Conservation (phyloP, 1,140 invertebrate species). For the Aphidius gifuensis region DNA sequence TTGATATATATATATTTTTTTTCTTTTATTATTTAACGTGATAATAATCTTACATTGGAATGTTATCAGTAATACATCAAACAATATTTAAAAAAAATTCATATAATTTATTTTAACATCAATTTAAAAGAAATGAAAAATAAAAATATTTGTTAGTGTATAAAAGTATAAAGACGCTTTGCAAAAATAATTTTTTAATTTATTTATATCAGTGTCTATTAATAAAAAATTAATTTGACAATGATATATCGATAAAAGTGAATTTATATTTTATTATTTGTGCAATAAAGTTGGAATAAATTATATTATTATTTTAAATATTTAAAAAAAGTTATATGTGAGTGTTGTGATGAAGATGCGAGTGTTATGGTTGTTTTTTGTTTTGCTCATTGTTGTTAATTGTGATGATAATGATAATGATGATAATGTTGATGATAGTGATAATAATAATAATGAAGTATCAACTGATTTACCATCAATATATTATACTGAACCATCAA, state of each 20-base stretch:
- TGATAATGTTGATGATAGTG: neutral
- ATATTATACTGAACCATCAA: slow-evolving; percentile 48
- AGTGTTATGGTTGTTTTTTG: slow-evolving; percentile 16
- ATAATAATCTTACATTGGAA: neutral
- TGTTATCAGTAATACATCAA: neutral
- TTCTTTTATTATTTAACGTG: neutral
- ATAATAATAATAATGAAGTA: slow-evolving; percentile 25
- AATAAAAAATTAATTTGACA: too few relatives aligned
- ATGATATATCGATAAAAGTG: too few relatives aligned
- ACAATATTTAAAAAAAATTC: neutral
- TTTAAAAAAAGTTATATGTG: neutral
- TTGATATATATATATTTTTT: neutral
- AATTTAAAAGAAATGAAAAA: neutral
- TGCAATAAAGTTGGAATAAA: neutral
- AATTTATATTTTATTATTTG: too few relatives aligned
- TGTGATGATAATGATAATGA: slow-evolving; percentile 7
- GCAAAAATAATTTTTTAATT: too few relatives aligned
- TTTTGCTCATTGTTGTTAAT: slow-evolving; percentile 17
- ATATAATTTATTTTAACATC: neutral
- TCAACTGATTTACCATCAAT: slow-evolving; percentile 41
- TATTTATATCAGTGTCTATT: too few relatives aligned
- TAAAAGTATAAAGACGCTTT: too few relatives aligned
- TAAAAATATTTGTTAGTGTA: neutral
- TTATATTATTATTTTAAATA: neutral
- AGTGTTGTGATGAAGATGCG: too few relatives aligned